Conservation (phyloP, 1,140 invertebrate genomes). For the Caenorhabditis brenneri region DNA sequence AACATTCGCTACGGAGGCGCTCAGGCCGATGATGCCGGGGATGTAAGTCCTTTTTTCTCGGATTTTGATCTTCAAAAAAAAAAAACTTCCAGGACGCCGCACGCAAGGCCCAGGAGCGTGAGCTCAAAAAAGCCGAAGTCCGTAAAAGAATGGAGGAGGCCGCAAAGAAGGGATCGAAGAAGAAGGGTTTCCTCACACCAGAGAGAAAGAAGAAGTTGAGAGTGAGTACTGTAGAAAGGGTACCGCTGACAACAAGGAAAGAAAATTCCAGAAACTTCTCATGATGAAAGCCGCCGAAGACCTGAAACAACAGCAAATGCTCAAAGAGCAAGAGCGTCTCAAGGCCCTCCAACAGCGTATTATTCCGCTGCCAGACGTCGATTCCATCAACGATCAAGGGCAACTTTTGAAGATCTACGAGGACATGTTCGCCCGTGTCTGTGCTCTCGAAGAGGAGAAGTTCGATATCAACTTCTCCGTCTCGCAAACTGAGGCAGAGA, state of each 20-base stretch:
- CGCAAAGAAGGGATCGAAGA: constrained; percentile 68
- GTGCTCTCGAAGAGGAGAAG: constrained; percentile 90
- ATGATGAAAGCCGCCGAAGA: constrained; percentile 99
- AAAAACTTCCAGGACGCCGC: constrained; percentile 64
- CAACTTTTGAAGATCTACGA: constrained; percentile 91
- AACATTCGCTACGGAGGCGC: constrained; percentile 51
- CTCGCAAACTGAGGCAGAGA: constrained; percentile 76
- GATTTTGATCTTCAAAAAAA: not conserved
- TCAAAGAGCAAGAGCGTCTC: constrained; percentile 95
- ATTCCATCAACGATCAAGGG: constrained; percentile 56
- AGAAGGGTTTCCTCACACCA: constrained; percentile 71
- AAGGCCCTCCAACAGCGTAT: constrained; percentile 85
- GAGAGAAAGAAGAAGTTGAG: constrained; percentile 71
- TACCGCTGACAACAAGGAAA: not conserved
- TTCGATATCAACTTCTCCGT: constrained; percentile 95
- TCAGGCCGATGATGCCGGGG: constrained; percentile 52
- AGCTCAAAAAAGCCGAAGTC: constrained; percentile 70
- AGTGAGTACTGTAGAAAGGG: constrained; percentile 75
- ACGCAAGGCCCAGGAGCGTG: constrained; percentile 67
- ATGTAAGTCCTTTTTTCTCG: not conserved
- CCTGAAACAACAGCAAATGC: constrained; percentile 97
- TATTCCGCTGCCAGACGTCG: constrained; percentile 56
- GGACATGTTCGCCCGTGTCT: constrained; percentile 88
- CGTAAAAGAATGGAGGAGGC: constrained; percentile 70
- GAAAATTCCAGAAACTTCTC: constrained; percentile 79